Evolutionary conservation across 2,113 vertebrate genomes (phyloP), one percentile per base, ranked within the genome.

Genomic region (Fukomys damarensis): DNA sequence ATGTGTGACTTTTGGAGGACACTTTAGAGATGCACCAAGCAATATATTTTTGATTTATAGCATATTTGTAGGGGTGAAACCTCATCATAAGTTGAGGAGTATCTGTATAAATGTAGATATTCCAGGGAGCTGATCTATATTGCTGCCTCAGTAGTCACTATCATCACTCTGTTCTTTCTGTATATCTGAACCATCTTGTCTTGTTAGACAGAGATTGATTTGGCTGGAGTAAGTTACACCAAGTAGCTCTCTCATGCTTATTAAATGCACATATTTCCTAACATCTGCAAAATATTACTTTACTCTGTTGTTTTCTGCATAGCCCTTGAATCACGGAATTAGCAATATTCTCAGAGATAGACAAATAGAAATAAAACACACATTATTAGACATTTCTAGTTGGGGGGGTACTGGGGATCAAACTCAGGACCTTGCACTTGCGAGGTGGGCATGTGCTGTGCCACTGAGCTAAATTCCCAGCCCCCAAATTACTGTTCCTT

Each of bases 311-410:
- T 86, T 94, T 70, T 63, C 88, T 86, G 4, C 65, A 92, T n/a
- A 95, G 65, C 30, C 28, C 32, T 91, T 92, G 79, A 59, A n/a
- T 32, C 46, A 72, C n/a, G 89, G 74, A 90, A 94, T 88, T 91
- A 95, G 81, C 56, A 93, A 14, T 63, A 7, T 80, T 68, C 56
- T 89, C 80, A 86, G 74, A 96, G n/a, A 52, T 91, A n/a, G 68
- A 93, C 38, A 87, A 92, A 81, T 93, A 68, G 82, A 94, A 95
- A 74, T 66, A 7, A 80, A 96, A 54, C 58, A 77, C 56, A 89
- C 26, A 56, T 94, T 92, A 65, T 81, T 91, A 13, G 52, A n/a
- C n/a, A n/a, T n/a, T n/a, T n/a, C n/a, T n/a, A n/a, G n/a, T n/a
- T n/a, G n/a, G n/a, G n/a, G n/a, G n/a, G n/a, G n/a, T n/a, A n/a